phyloP scores from a whole-genome alignment of 2,797 vertebrate species.

The Anableps anableps region DNA sequence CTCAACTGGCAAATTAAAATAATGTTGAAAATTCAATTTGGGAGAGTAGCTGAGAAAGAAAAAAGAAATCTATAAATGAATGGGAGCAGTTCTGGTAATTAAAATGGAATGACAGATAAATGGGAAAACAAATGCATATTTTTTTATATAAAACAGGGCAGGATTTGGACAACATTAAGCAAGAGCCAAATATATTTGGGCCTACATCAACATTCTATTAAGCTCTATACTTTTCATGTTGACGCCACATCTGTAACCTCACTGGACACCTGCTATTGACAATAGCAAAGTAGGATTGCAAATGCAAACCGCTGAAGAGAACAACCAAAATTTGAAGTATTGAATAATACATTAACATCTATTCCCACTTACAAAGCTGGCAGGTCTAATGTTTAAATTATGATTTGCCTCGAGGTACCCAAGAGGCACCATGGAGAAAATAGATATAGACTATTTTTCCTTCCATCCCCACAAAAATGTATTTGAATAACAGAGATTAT shows the following conservation, averaged over 20 bases:
- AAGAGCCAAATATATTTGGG: background rate
- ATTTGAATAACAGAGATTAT: background rate
- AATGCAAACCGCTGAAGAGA: slow-evolving; percentile 35
- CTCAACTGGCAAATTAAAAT: background rate
- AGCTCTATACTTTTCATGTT: slow-evolving; percentile 4
- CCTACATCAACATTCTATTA: background rate
- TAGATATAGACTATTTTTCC: background rate
- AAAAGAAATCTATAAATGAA: background rate
- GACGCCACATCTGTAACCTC: background rate
- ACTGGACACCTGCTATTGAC: slow-evolving; percentile 23
- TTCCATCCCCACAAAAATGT: slow-evolving; percentile 4
- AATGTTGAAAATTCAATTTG: background rate
- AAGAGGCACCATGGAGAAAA: slow-evolving; percentile 42
- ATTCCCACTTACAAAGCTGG: slow-evolving; percentile 58
- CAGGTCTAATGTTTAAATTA: slow-evolving; percentile 73
- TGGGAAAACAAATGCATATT: background rate
- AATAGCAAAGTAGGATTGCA: slow-evolving; percentile 30
- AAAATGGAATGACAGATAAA: no score
- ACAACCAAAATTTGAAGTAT: slow-evolving; percentile 54
- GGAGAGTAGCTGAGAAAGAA: background rate
- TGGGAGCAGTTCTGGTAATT: background rate
- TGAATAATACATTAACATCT: slow-evolving; percentile 69
- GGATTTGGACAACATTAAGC: background rate
- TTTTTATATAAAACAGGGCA: background rate
- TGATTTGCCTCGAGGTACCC: slow-evolving; percentile 64